These are phyloP conservation scores for Plotosus lineatus DNA, from an alignment of 2,113 vertebrate genomes.

Conservation along the genomic window DNA sequence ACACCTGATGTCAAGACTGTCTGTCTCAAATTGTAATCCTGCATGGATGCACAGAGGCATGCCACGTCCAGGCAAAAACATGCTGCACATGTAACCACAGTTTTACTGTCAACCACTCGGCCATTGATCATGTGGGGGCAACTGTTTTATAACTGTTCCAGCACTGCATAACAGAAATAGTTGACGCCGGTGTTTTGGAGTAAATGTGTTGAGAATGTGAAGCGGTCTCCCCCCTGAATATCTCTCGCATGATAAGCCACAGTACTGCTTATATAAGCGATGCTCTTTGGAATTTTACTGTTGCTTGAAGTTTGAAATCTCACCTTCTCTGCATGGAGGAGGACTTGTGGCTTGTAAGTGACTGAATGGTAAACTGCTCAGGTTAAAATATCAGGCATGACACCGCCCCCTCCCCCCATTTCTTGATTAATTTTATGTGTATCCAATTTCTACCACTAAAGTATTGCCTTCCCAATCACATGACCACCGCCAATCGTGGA, in stretches of 20 bases:
- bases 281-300: not conserved
- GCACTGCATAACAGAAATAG: not conserved
- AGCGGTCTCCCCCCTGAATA: not conserved
- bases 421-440: no score
- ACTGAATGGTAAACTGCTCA: not conserved
- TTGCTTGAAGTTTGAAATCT: slow-evolving; percentile 3
- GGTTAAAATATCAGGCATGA: no score
- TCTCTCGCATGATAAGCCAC: slow-evolving; percentile 12
- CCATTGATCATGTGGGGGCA: not conserved
- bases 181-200: not conserved
- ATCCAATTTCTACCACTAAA: no score
- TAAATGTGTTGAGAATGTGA: not conserved
- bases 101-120: not conserved
- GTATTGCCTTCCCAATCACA: no score
- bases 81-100: no score
- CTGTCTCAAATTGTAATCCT: not conserved
- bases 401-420: no score
- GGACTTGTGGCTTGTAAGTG: no score
- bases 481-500: no score
- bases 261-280: not conserved
- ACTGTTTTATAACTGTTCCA: not conserved
- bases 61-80: not conserved
- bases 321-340: not conserved
- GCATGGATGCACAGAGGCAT: not conserved
- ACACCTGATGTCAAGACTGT: not conserved